Evolutionary conservation across 2,797 vertebrate species (phyloP), one percentile per base, ranked within the genome.

Genomic region (Urosaurus nigricauda): DNA sequence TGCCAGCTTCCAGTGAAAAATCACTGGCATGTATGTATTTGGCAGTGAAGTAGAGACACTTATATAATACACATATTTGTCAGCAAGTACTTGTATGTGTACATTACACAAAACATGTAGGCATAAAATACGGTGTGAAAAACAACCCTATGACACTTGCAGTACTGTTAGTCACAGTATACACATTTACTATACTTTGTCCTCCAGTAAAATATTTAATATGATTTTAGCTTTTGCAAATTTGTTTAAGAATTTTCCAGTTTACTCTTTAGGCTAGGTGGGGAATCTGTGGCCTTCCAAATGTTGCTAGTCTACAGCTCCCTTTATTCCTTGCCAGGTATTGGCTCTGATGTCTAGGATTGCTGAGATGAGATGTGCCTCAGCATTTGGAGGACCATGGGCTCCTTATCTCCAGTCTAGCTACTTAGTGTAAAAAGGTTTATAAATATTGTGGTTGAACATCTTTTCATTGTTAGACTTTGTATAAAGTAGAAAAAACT

Each of bases 401-500:
- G 14, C 9, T 75, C 21, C 40, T 37, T 40, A 75, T 40, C 8
- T 19, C 35, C 19, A 24, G 9, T 83, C 68, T 70, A 51, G 60
- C 8, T 35, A 35, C 29, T 60, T 40, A 53, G 4, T 12, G 3
- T 12, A 14, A 2, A 17, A 73, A 70, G 13, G 51, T 60, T 74
- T 63, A 78, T 79, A 65, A 85, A 63, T 58, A 29, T 4, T 21
- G 19, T 24, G 3, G n/a, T 11, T 65, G 14, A 85, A 89, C 13
- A 17, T 26, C 2, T 60, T 29, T 26, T 17, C 4, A 37, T 47
- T n/a, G 24, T 29, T 90, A 84, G 80, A 17, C n/a, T 87, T 87
- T 82, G 5, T 73, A 40, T 81, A 13, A 84, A 29, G 4, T 91
- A 60, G 51, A 89, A 79, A 78, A 89, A 85, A 85, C 56, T 83